Evolutionary conservation across 35 echinoderm and acorn worm species (phyloP), one percentile per base, ranked within the genome.

Genomic region (Amphiura filiformis): DNA sequence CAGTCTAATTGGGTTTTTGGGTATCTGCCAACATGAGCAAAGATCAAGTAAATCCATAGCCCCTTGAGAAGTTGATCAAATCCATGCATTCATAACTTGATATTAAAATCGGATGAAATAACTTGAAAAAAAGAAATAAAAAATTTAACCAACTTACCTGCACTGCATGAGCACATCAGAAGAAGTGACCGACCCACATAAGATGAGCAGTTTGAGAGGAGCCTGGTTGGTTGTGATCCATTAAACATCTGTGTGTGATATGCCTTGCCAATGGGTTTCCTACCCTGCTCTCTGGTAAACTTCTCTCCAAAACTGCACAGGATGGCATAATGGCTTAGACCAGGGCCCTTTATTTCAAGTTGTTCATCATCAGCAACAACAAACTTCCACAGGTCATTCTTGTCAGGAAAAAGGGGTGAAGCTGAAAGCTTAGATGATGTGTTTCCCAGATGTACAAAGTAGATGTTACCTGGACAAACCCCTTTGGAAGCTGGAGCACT

Each of bases 171-270:
- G 20, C 44, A 52, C 44, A 52, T 52, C 44, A 52, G 20, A 7
- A 52, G 20, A 11, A 52, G 20, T 11, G 44, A 52, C 7, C 44
- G 56, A 17, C 81, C 84, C 26, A 78, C 39, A 40, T 84, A 90
- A 28, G 76, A 81, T 0, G 65, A 75, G 22, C 56, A 34, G 35
- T 88, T 39, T 22, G 75, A 28, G 0, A 97, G 76, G 9, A 97
- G 84, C 7, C 78, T 36, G 28, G 91, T 93, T 32, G 70, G 61
- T 56, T 82, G 76, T 1, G 84, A 82, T 18, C 95, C 95, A 79
- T 81, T 81, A 77, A 81, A 93, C 17, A 35, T 65, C 49, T 97
- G 91, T 7, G 82, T 88, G 77, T 97, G 94, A 33, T 86, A 18
- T 1, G 90, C 88, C 56, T 88, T 95, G 7, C 92, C 92, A 57